phyloP scores from a whole-genome alignment of 2,797 vertebrate genomes.

The Okamejei kenojei region DNA sequence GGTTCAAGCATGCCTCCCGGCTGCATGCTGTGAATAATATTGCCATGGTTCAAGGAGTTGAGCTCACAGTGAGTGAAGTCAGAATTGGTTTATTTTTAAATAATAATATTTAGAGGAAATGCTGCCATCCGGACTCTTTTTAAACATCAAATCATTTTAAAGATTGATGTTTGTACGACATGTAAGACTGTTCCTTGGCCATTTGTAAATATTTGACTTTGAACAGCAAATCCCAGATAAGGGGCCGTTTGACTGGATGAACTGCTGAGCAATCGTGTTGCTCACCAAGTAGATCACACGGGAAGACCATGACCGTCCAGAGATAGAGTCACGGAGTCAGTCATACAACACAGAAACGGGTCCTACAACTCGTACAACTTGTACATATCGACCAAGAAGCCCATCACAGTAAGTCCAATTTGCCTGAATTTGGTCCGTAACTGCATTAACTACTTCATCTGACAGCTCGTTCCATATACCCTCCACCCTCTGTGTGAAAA shows the following conservation, averaged over 20 bases:
- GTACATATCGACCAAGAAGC: too few species aligned
- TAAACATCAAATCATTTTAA: neutral
- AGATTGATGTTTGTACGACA: neutral
- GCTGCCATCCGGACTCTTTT: conserved; percentile 3
- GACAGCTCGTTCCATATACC: too few species aligned
- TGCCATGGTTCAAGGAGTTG: neutral
- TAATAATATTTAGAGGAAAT: conserved; percentile 19
- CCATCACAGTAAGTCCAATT: too few species aligned
- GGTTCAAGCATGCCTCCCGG: neutral
- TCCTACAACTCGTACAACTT: too few species aligned
- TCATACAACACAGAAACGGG: too few species aligned
- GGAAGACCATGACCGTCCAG: neutral
- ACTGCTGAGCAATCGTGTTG: neutral
- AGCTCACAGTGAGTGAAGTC: neutral
- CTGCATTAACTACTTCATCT: too few species aligned
- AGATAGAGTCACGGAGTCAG: neutral
- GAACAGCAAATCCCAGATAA: neutral
- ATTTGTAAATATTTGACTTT: neutral
- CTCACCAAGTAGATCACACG: neutral
- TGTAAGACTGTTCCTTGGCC: neutral
- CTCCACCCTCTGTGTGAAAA: too few species aligned
- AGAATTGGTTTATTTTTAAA: conserved; percentile 22
- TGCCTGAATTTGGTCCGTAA: too few species aligned
- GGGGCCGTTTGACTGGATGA: too few species aligned
- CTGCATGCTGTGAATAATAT: neutral